Percentiles rank a stretch among this genome's conserved stretches.
Evolutionary conservation across 2,888 invertebrate species (phyloP).

Genomic region (Nematopogon swammerdamellus): DNA sequence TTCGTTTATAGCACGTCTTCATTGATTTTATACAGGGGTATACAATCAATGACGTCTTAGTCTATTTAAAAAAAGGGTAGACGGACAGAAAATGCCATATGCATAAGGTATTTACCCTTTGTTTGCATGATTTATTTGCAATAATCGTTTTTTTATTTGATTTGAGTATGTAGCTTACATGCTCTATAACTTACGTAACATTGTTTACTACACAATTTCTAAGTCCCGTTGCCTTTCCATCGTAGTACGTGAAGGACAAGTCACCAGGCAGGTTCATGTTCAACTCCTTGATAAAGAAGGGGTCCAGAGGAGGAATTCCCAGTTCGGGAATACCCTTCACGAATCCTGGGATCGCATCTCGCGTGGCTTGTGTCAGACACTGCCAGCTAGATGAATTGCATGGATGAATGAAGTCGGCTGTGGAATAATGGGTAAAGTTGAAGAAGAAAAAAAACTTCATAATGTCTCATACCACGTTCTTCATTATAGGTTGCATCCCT

Average conservation of each 20-base stretch:
- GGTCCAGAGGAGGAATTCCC: conserved; percentile 36
- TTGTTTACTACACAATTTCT: not conserved
- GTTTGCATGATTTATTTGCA: too few species aligned
- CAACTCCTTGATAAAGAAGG: conserved; percentile 33
- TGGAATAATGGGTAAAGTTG: conserved; percentile 8
- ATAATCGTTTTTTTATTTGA: too few species aligned
- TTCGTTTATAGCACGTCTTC: too few species aligned
- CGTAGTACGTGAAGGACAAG: conserved; percentile 44
- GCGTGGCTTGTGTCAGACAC: conserved; percentile 43
- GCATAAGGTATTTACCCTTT: too few species aligned
- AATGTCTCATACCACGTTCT: too few species aligned
- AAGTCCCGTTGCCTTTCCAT: conserved; percentile 35
- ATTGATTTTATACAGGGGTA: too few species aligned
- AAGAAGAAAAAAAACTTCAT: too few species aligned
- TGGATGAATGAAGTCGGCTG: conserved; percentile 47
- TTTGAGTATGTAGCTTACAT: too few species aligned
- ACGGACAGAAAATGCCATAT: too few species aligned
- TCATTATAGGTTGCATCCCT: too few species aligned
- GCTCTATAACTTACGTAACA: not conserved
- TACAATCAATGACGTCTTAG: too few species aligned
- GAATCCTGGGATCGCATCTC: conserved; percentile 41
- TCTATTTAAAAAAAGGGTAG: too few species aligned
- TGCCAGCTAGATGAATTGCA: conserved; percentile 38
- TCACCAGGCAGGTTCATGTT: conserved; percentile 43
- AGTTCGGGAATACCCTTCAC: conserved; percentile 44